Percentiles rank a stretch among this genome's conserved stretches.
These are phyloP conservation scores for Tetragonula clypearis DNA, from an alignment of 1,140 invertebrate species.

Conservation along the genomic window DNA sequence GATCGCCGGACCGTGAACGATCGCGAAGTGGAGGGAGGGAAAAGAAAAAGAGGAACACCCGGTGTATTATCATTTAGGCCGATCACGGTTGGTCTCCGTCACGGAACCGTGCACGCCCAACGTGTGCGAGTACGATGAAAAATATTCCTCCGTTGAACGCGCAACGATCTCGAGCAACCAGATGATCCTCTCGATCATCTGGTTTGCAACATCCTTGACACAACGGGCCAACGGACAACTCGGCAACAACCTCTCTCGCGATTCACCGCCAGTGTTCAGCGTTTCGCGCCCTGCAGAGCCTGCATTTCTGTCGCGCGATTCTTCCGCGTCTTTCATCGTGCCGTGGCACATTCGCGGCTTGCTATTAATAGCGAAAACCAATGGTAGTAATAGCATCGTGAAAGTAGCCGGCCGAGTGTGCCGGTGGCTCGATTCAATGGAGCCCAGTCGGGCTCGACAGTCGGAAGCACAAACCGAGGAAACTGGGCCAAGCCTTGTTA, in stretches of 20 bases:
- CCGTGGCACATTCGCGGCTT: neutral
- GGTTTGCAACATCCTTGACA: neutral
- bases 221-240: too few relatives aligned
- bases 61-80: slow-evolving; percentile 47
- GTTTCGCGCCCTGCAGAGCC: neutral
- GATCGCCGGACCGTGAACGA: slow-evolving; percentile 26
- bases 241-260: neutral
- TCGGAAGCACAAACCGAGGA: neutral
- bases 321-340: neutral
- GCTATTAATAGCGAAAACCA: slow-evolving; percentile 40
- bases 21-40: too few relatives aligned
- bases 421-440: slow-evolving; percentile 6
- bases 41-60: slow-evolving; percentile 39
- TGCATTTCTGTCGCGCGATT: neutral
- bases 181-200: neutral
- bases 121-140: slow-evolving; percentile 7
- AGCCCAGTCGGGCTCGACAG: neutral
- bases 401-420: slow-evolving; percentile 16
- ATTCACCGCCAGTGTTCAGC: too few relatives aligned
- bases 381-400: slow-evolving; percentile 10
- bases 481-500: slow-evolving; percentile 23
- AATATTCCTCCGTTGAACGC: neutral
- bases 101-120: slow-evolving; percentile 27
- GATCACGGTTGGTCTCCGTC: slow-evolving; percentile 47
- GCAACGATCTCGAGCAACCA: slow-evolving; percentile 22